Evolutionary conservation across 2,888 invertebrate species (phyloP), one percentile per base, ranked within the genome.

Genomic region (Eupithecia exiguata): DNA sequence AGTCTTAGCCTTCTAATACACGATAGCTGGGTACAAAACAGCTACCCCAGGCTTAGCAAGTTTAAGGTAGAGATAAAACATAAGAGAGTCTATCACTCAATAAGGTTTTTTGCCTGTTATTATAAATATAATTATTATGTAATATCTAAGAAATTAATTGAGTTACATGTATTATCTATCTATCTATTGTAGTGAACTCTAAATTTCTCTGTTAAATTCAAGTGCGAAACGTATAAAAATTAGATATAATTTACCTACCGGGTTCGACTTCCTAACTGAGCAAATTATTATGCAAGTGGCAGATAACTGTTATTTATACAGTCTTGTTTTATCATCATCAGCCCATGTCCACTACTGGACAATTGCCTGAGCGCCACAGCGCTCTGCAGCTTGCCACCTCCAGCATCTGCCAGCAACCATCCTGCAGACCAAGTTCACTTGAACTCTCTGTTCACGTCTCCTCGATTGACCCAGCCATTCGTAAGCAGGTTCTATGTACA

Each of bases 401-500:
- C n/a, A n/a, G 49, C 49, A 49, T 49, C 49, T 49, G 49, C 16
- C 43, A 43, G 43, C 43, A 43, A 43, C 16, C 16, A n/a, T n/a
- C 49, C 49, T n/a, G 49, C 53, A 53, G 1, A 30, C 30, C 30
- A 30, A 30, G 53, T 53, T 53, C 4, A 25, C 14, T 58, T 58
- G n/a, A 25, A 12, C 25, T 58, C 12, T 1, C 62, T 16, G 35
- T 18, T 9, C 18, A 62, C 30, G 30, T 62, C 0, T 30, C 35
- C 7, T 35, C 62, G 35, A 69, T 30, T 70, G 63, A 68, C 3
- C n/a, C 70, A 75, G 72, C 72, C 70, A 43, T 21, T n/a, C 25
- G 1, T 16, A 43, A 7, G 4, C 75, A 35, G 14, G 63, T 68
- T 18, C 43, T 68, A 63, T 72, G 65, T 70, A 68, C 70, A 61